A percentile compares a stretch with the other conserved stretches of the same genome.
Evolutionary conservation across 92 coral and sea anemone genomes (phyloP).

Genomic region (Nematostella vectensis): DNA sequence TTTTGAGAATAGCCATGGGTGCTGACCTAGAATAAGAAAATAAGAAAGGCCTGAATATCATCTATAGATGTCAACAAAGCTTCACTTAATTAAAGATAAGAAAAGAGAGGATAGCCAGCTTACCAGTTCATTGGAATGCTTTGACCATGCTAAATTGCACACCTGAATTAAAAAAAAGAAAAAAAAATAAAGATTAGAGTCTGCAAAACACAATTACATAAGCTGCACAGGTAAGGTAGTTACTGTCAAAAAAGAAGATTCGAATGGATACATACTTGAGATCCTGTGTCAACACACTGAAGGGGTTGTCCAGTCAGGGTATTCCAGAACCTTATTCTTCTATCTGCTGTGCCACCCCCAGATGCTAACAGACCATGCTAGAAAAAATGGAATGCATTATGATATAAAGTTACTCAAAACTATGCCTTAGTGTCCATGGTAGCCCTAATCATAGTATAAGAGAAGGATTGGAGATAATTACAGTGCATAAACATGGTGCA

Average conservation of each 20-base stretch:
- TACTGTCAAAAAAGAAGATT: too few species aligned
- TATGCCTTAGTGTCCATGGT: neutral
- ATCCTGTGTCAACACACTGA: constrained; percentile 98
- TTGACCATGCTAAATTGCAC: constrained; percentile 99
- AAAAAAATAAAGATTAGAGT: too few species aligned
- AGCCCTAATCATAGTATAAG: too few species aligned
- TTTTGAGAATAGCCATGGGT: constrained; percentile 99
- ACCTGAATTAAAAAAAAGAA: constrained; percentile 40
- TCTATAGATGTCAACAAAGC: neutral
- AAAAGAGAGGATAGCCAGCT: neutral
- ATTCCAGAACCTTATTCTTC: constrained; percentile 95
- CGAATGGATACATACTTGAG: constrained; percentile 78
- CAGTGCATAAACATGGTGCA: too few species aligned
- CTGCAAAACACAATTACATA: too few species aligned
- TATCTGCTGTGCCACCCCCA: constrained; percentile 98
- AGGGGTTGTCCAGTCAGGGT: constrained; percentile 91
- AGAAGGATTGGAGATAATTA: neutral
- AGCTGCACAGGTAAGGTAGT: too few species aligned
- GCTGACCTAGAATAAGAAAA: constrained; percentile 58
- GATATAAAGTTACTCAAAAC: neutral
- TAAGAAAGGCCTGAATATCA: neutral
- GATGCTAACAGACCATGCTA: constrained; percentile 95
- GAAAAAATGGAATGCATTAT: neutral
- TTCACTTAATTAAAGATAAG: neutral
- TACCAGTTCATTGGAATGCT: constrained; percentile 96